Evolutionary conservation across 2,113 vertebrate genomes (phyloP).

Genomic region (Illadopsis cleaveri): DNA sequence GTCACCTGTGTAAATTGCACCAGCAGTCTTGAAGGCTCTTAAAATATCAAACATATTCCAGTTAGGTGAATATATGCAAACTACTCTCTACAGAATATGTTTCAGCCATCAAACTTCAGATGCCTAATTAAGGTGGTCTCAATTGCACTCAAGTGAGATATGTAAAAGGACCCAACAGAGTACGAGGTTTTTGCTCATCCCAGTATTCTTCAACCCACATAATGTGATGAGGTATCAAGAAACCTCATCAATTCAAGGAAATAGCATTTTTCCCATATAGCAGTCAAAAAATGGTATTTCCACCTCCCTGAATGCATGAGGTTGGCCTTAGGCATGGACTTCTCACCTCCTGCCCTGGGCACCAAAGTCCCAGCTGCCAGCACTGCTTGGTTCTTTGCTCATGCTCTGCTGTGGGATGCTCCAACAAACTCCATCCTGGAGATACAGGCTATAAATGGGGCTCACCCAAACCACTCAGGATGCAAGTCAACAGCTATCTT

Average conservation of each 20-base stretch:
- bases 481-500: background rate
- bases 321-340: rapidly evolving
- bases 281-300: background rate
- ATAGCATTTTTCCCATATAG: background rate
- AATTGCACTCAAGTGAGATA: background rate
- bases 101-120: background rate
- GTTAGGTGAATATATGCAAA: background rate
- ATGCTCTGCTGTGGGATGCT: background rate
- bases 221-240: background rate
- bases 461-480: background rate
- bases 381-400: background rate
- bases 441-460: rapidly evolving
- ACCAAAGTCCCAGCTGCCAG: background rate
- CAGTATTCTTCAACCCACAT: background rate
- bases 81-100: background rate
- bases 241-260: background rate
- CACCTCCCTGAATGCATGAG: background rate
- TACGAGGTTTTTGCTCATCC: background rate
- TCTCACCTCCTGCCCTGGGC: background rate
- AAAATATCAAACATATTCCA: background rate
- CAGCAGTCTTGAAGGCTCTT: background rate
- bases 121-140: background rate
- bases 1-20: background rate
- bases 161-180: background rate
- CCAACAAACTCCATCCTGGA: background rate